These are phyloP conservation scores for Meiosimyza decipiens DNA, from an alignment of 2,888 invertebrate species.

Conservation along the genomic window DNA sequence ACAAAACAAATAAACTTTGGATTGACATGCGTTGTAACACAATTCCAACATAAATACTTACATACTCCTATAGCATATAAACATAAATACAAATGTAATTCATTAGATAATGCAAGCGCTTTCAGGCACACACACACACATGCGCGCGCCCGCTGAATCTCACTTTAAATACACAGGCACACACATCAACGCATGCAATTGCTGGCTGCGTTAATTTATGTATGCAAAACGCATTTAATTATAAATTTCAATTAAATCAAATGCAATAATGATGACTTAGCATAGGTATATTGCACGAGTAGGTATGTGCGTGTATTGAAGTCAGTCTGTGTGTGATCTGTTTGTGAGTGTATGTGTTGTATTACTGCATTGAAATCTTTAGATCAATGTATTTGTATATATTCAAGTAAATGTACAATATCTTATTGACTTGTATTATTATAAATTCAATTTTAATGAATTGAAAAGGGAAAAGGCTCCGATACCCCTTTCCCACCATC, in stretches of 20 bases:
- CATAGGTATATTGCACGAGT: not conserved
- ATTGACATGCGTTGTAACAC: slow-evolving; percentile 5
- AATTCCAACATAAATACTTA: not conserved
- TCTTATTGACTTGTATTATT: not conserved
- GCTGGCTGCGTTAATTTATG: not conserved
- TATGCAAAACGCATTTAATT: not conserved
- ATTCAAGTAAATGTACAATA: slow-evolving; percentile 5
- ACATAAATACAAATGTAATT: not conserved
- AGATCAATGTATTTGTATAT: not conserved
- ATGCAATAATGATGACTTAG: slow-evolving; percentile 7
- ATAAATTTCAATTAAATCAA: slow-evolving; percentile 9
- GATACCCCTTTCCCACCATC: too few species aligned
- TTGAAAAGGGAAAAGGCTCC: not conserved
- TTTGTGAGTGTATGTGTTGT: not conserved
- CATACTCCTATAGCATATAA: not conserved
- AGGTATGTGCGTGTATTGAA: not conserved
- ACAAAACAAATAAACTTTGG: slow-evolving; percentile 10
- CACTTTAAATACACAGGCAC: not conserved
- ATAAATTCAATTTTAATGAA: not conserved
- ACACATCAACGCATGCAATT: not conserved
- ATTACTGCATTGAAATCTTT: not conserved
- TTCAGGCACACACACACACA: not conserved
- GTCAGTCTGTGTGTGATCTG: slow-evolving; percentile 10
- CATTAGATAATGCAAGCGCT: not conserved
- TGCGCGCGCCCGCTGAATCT: not conserved